A percentile compares a stretch with the other conserved stretches of the same genome.
These are phyloP conservation scores for Andrena cerasifolii DNA, from an alignment of 1,140 invertebrate species.

Conservation along the genomic window DNA sequence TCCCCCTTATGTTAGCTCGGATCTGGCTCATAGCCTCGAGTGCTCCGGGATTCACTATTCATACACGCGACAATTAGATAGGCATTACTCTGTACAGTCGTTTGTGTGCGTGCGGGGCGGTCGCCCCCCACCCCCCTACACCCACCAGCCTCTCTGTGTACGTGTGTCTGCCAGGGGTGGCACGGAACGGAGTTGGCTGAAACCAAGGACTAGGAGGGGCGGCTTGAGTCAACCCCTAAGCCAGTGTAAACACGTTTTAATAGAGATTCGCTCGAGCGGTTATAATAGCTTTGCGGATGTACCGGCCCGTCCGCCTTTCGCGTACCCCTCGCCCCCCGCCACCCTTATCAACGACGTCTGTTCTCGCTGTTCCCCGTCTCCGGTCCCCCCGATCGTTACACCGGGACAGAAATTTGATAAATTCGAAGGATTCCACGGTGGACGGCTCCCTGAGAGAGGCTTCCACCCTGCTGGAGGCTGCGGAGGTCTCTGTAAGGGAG, in stretches of 20 bases:
- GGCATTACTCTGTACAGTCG: constrained; percentile 78
- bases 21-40: constrained; percentile 81
- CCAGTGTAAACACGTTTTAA: constrained; percentile 83
- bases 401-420: constrained; percentile 40
- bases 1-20: constrained; percentile 79
- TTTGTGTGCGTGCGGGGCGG: constrained; percentile 12
- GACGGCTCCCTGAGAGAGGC: too few species aligned
- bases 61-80: constrained; percentile 83
- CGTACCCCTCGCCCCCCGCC: constrained; percentile 18
- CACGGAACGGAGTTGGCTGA: constrained; percentile 71
- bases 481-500: too few species aligned
- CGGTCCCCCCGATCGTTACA: constrained; percentile 26
- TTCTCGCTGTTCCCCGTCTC: constrained; percentile 58
- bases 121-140: not conserved
- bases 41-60: constrained; percentile 83
- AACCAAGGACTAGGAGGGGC: constrained; percentile 71
- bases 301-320: constrained; percentile 72
- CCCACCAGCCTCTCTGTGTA: not conserved
- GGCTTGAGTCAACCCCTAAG: constrained; percentile 82
- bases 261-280: constrained; percentile 83
- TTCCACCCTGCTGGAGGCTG: too few species aligned
- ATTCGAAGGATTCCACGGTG: not conserved
- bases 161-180: constrained; percentile 58
- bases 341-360: constrained; percentile 50
- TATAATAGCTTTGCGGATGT: constrained; percentile 83